Evolutionary conservation across 2,888 invertebrate species (phyloP).

Genomic region (Harpalus rubripes): DNA sequence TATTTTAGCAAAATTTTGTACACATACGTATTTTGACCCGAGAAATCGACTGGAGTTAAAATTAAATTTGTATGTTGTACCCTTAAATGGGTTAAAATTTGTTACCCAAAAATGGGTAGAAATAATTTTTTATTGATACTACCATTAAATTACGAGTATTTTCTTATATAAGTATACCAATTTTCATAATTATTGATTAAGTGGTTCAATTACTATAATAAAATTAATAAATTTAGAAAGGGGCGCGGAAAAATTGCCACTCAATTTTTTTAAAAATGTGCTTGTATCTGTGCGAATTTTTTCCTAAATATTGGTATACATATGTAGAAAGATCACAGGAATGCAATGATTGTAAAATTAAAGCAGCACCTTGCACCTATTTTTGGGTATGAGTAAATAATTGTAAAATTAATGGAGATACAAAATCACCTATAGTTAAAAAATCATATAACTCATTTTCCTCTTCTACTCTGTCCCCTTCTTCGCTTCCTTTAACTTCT

Average conservation of each 20-base stretch:
- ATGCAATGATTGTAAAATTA: not conserved
- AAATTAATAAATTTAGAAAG: too few relatives aligned
- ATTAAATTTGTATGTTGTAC: not conserved
- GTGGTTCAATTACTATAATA: too few relatives aligned
- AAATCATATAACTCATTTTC: slow-evolving; percentile 85
- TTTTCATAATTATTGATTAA: too few relatives aligned
- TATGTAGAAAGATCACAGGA: not conserved
- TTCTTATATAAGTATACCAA: not conserved
- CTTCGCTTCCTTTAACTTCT: slow-evolving; percentile 81
- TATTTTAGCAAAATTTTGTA: not conserved
- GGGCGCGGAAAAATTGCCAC: too few relatives aligned
- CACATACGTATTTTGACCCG: not conserved
- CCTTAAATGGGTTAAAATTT: not conserved
- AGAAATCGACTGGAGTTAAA: not conserved
- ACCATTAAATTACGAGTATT: not conserved
- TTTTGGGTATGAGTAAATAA: not conserved
- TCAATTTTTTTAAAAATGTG: too few relatives aligned
- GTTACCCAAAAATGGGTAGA: not conserved
- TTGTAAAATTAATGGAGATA: too few relatives aligned
- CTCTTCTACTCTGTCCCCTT: slow-evolving; percentile 80
- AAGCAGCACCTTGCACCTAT: not conserved
- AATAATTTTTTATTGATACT: not conserved
- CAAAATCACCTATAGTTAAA: slow-evolving; percentile 77
- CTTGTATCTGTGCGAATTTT: not conserved
- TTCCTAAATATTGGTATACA: not conserved